Base-by-base conservation (phyloP, 2,888 invertebrate species). In the Strigamia crassipes region DNA sequence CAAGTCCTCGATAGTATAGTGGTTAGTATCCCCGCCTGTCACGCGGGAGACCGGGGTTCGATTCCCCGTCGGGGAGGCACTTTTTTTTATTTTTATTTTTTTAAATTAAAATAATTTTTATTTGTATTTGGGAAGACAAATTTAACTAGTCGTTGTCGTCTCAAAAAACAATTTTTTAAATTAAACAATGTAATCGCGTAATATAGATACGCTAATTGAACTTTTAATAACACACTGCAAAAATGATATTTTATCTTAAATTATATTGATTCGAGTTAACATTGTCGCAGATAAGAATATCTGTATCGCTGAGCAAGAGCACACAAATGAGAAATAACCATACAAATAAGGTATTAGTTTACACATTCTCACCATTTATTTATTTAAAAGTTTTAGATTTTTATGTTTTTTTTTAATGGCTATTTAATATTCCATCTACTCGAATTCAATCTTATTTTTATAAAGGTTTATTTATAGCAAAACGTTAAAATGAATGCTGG, bases 401-500 rank as follows among this genome's bases (percentile, higher is more conserved):
- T 9, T 38, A 0, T 38, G 1, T 38, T 38, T 6, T 4, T 38
- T 38, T 38, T 38, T 10, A 38, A 38, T 38, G 27, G 27, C 3
- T 27, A 27, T 38, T 38, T 38, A 38, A 38, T 6, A 38, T 38
- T 38, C 27, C 27, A 27, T 27, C 27, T 27, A 3, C 27, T 27
- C 27, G 27, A 27, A 27, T 27, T 27, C 27, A 27, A 27, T 27
- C 27, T 27, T 27, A 27, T 27, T 27, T 27, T 27, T 27, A 3
- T 27, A 27, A 27, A 27, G 27, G 27, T 27, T 27, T 27, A 27
- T 27, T 5, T 4, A 38, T 21, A 21, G 12, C 6, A 12, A 66
- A 66, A 66, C 6, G 21, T 66, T 23, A 66, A 66, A 21, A 66
- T 66, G 61, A 23, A 66, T 23, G 61, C 61, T 66, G 61, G 78